Evolutionary conservation across 2,113 vertebrate genomes (phyloP), one percentile per base, ranked within the genome.

Genomic region (Anser brachyrhynchus): DNA sequence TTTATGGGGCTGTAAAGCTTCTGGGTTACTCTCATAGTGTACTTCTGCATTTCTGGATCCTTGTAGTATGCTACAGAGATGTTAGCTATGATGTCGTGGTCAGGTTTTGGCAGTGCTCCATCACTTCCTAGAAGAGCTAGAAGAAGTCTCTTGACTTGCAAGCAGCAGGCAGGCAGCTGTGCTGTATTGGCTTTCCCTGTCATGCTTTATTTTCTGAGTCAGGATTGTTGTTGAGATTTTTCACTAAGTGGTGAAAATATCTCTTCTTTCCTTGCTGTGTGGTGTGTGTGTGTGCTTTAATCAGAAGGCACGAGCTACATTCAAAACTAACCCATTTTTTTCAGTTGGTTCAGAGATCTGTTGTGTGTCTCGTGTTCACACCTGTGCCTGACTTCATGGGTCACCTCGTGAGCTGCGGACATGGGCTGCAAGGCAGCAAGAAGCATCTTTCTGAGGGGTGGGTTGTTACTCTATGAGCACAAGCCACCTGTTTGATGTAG

Each of bases 41-140:
- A 13, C 21, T 61, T 35, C 13, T 58, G 43, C 17, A 44, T 46
- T 46, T 59, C 23, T 28, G 26, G 41, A 28, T n/a, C 35, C 19
- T 7, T 71, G 3, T 14, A 62, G 26, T 9, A 15, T 52, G 4
- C 25, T 52, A 20, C 26, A 62, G 23, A 72, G 29, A 11, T 57
- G 14, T 78, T 61, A 72, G 33, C 16, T 66, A 0, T 13, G 10
- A 39, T 72, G 46, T 20, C 4, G 6, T 3, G 0, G 3, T 8
- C 28, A 29, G 9, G 9, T 41, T 87, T 57, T 73, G 73, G 44
- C 51, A 69, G 10, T 1, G 2, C 6, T 28, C 22, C 12, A 10
- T 33, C 23, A 9, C 5, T 49, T 84, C 79, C 35, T 43, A 0
- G 33, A 16, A 70, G 52, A 67, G 49, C 17, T 26, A 59, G 13